phyloP scores from a whole-genome alignment of 2,797 vertebrate species.

The Ctenopoma multispine region DNA sequence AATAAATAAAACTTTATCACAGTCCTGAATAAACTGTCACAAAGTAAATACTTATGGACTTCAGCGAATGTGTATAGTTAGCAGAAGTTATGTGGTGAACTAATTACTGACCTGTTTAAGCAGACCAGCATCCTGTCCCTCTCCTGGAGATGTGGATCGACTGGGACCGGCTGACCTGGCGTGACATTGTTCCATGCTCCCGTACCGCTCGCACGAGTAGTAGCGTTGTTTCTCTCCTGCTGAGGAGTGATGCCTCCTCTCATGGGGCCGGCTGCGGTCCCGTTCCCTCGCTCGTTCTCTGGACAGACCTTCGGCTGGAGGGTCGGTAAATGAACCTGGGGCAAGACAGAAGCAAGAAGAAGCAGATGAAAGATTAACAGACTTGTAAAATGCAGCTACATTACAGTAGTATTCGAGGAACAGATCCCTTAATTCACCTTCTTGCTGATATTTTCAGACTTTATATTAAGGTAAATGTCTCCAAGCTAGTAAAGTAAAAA shows the following conservation, averaged over 20 bases:
- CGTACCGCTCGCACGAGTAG: conserved; percentile 95
- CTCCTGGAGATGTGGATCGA: conserved; percentile 90
- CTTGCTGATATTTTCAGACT: not conserved
- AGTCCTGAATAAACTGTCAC: too few species aligned
- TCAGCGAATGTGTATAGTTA: too few species aligned
- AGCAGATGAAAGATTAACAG: not conserved
- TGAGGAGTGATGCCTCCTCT: conserved; percentile 93
- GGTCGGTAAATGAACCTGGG: conserved; percentile 48
- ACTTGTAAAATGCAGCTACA: too few species aligned
- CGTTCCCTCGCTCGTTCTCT: conserved; percentile 87
- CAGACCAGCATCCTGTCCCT: conserved; percentile 83
- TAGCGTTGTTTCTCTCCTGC: conserved; percentile 94
- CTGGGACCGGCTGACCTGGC: conserved; percentile 89
- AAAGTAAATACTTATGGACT: too few species aligned
- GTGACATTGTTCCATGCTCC: conserved; percentile 89
- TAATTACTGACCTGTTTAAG: conserved; percentile 86
- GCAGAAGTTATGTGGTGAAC: too few species aligned
- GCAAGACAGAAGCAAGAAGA: not conserved
- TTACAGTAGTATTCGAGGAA: too few species aligned
- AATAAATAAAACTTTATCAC: too few species aligned
- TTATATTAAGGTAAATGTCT: not conserved
- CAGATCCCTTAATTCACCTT: not conserved
- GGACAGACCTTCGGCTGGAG: conserved; percentile 76
- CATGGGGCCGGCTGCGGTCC: conserved; percentile 93
- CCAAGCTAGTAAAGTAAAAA: not conserved